Conservation (phyloP, 37 sponge, comb jelly and placozoan species). For the Cladorhizidae sp. region DNA sequence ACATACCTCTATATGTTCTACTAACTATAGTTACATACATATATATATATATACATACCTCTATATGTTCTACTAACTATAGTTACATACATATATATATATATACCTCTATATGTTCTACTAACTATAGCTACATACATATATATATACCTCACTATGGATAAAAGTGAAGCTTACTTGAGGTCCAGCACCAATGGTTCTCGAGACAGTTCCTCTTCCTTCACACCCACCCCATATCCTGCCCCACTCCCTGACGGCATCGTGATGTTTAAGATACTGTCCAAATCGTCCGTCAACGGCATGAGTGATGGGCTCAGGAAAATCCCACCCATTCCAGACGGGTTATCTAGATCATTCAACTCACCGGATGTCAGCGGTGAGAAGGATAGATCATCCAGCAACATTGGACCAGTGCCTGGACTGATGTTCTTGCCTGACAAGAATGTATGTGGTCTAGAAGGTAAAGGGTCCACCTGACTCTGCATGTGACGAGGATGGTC, state of each 20-base stretch:
- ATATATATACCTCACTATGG: too few species aligned
- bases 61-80: too few species aligned
- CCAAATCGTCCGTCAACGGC: conserved; percentile 41
- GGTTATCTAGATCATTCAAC: conserved; percentile 21
- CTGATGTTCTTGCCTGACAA: background rate
- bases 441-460: background rate
- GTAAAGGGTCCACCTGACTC: background rate
- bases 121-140: too few species aligned
- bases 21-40: too few species aligned
- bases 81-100: too few species aligned
- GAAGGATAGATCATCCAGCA: conserved; percentile 1
- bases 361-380: conserved; percentile 53
- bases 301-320: background rate
- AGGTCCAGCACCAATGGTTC: conserved; percentile 17
- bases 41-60: too few species aligned
- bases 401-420: background rate
- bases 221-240: conserved; percentile 76
- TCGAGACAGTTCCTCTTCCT: conserved; percentile 55
- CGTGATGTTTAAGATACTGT: conserved; percentile 43
- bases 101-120: too few species aligned
- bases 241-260: conserved; percentile 67
- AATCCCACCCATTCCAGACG: background rate
- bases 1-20: too few species aligned
- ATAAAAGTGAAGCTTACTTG: conserved; percentile 7
- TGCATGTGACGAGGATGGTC: background rate